These are phyloP conservation scores for Atractosteus spatula DNA, from an alignment of 2,113 vertebrate genomes.

Conservation along the genomic window DNA sequence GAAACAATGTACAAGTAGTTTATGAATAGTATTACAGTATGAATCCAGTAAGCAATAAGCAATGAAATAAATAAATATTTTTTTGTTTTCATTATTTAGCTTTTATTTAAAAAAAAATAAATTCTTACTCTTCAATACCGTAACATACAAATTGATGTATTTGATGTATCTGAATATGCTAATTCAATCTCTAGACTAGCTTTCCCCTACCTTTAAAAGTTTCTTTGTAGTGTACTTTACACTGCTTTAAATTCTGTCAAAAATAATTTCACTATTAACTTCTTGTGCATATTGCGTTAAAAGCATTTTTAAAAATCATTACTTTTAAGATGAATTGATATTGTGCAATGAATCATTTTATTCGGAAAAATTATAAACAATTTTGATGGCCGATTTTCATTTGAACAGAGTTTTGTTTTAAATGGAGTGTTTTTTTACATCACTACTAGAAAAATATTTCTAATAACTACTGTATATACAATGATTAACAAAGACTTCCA, in stretches of 20 bases:
- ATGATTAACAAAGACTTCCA: not conserved
- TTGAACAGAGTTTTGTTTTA: constrained; percentile 42
- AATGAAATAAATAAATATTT: not conserved
- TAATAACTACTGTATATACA: not conserved
- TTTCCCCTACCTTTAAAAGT: not conserved
- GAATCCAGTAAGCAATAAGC: constrained; percentile 8
- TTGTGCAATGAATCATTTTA: constrained; percentile 18
- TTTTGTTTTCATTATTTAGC: too few relatives aligned
- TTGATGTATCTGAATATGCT: constrained; percentile 14
- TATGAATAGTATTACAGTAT: constrained; percentile 36
- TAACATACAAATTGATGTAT: constrained; percentile 35
- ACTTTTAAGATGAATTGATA: constrained; percentile 11
- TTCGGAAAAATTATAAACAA: constrained; percentile 13
- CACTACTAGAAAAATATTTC: constrained; percentile 29
- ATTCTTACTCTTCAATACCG: constrained; percentile 24
- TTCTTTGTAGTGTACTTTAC: not conserved
- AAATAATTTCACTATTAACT: constrained; percentile 23
- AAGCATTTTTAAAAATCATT: not conserved
- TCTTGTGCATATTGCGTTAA: constrained; percentile 19
- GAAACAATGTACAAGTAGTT: not conserved
- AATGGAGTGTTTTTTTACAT: constrained; percentile 57
- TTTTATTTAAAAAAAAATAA: too few relatives aligned
- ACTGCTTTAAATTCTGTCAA: constrained; percentile 4
- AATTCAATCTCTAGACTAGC: constrained; percentile 2
- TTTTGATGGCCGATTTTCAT: constrained; percentile 39